A percentile compares a stretch with the other conserved stretches of the same genome.
These are phyloP conservation scores for Ectemnius continuus DNA, from an alignment of 2,888 invertebrate species.

Conservation along the genomic window DNA sequence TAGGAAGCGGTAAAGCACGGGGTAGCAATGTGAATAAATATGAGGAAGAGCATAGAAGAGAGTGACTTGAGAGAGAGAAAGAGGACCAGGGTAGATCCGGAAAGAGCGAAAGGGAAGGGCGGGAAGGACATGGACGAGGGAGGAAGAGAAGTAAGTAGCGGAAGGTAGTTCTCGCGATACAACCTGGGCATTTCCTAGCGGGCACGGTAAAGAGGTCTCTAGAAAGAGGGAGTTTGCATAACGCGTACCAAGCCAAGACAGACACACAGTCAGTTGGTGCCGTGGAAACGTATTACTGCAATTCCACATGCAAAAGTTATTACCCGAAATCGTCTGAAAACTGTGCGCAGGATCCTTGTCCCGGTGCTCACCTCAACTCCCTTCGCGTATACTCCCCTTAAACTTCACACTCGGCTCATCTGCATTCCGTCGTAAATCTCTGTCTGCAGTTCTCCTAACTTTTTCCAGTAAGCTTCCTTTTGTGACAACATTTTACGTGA, in stretches of 20 bases:
- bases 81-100: background rate
- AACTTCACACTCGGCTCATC: no score
- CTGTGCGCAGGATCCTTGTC: constrained; percentile 51
- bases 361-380: no score
- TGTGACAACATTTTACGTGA: no score
- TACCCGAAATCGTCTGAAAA: constrained; percentile 75
- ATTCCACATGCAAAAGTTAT: constrained; percentile 75
- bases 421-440: no score
- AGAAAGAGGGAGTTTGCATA: constrained; percentile 56
- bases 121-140: no score
- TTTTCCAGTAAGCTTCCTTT: no score
- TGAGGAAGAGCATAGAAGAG: constrained; percentile 22
- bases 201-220: background rate
- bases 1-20: constrained; percentile 7
- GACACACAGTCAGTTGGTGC: constrained; percentile 12
- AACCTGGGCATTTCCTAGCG: constrained; percentile 3
- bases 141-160: no score
- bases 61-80: background rate
- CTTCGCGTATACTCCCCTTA: no score
- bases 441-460: no score
- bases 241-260: constrained; percentile 49
- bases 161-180: constrained; percentile 39
- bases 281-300: constrained; percentile 70
- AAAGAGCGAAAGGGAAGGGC: no score
- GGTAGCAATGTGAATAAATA: constrained; percentile 14